These are phyloP conservation scores for Leptinotarsa texana DNA, from an alignment of 1,140 invertebrate genomes.

Conservation along the genomic window DNA sequence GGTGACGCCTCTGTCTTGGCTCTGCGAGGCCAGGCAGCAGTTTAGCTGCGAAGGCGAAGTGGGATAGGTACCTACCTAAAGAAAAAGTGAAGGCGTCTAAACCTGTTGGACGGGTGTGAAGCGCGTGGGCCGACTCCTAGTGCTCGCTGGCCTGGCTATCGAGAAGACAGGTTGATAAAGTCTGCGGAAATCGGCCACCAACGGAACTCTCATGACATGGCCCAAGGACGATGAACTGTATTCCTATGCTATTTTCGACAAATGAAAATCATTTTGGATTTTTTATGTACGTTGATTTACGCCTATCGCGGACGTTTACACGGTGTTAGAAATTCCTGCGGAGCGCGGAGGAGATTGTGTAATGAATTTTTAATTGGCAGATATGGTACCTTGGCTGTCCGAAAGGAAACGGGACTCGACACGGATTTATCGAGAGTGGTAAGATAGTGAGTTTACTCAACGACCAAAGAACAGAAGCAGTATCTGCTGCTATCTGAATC, in stretches of 20 bases:
- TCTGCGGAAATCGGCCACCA: constrained; percentile 37
- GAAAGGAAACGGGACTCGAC: neutral
- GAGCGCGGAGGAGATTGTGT: neutral
- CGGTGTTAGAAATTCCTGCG: neutral
- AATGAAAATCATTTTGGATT: neutral
- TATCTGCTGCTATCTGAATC: too few relatives aligned
- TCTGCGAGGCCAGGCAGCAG: constrained; percentile 24
- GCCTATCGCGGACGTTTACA: neutral
- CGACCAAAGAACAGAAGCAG: neutral
- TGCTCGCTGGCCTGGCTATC: constrained; percentile 30
- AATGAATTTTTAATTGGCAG: neutral
- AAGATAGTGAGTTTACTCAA: neutral
- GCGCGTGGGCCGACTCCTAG: constrained; percentile 51
- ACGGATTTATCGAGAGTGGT: neutral
- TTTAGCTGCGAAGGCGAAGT: constrained; percentile 21
- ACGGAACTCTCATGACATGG: constrained; percentile 25
- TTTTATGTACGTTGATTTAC: neutral
- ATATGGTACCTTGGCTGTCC: neutral
- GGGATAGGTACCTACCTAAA: constrained; percentile 31
- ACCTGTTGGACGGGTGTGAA: constrained; percentile 53
- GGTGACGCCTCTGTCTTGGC: constrained; percentile 19
- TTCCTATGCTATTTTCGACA: constrained; percentile 1
- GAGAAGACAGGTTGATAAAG: constrained; percentile 29
- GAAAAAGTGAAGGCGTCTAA: constrained; percentile 53
- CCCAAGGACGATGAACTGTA: constrained; percentile 39